These are phyloP conservation scores for Leucophenga varia DNA, from an alignment of 1,140 invertebrate genomes.

Conservation along the genomic window DNA sequence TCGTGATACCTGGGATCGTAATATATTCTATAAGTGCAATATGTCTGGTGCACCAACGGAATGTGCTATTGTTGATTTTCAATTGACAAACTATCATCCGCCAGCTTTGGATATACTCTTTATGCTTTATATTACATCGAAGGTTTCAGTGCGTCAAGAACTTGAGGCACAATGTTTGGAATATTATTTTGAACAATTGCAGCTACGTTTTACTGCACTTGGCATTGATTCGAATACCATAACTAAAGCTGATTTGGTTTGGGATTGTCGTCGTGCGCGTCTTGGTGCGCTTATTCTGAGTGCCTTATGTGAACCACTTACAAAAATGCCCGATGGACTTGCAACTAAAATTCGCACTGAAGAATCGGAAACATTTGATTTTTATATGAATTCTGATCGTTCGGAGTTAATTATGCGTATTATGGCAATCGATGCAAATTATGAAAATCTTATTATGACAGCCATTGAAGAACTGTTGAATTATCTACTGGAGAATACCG, in stretches of 20 bases:
- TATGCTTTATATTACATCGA: slow-evolving; percentile 33
- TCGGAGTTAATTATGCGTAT: slow-evolving; percentile 34
- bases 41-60: slow-evolving; percentile 27
- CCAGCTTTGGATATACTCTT: slow-evolving; percentile 61
- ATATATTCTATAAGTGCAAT: slow-evolving; percentile 61
- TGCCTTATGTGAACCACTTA: slow-evolving; percentile 37
- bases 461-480: slow-evolving; percentile 35
- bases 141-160: slow-evolving; percentile 1
- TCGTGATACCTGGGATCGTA: slow-evolving; percentile 66
- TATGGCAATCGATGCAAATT: slow-evolving; percentile 34
- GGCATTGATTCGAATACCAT: slow-evolving; percentile 10
- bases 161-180: slow-evolving; percentile 22
- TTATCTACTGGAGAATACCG: slow-evolving; percentile 22
- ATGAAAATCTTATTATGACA: slow-evolving; percentile 31
- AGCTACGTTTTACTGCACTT: slow-evolving; percentile 15
- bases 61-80: slow-evolving; percentile 65
- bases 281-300: slow-evolving; percentile 24
- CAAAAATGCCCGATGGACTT: slow-evolving; percentile 27
- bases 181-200: slow-evolving; percentile 24
- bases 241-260: slow-evolving; percentile 15
- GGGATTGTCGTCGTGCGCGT: slow-evolving; percentile 22
- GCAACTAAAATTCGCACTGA: slow-evolving; percentile 24
- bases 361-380: slow-evolving; percentile 40
- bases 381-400: slow-evolving; percentile 39
- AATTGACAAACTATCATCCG: slow-evolving; percentile 60